Conservation (phyloP, 2,797 vertebrate species). For the Falco peregrinus region DNA sequence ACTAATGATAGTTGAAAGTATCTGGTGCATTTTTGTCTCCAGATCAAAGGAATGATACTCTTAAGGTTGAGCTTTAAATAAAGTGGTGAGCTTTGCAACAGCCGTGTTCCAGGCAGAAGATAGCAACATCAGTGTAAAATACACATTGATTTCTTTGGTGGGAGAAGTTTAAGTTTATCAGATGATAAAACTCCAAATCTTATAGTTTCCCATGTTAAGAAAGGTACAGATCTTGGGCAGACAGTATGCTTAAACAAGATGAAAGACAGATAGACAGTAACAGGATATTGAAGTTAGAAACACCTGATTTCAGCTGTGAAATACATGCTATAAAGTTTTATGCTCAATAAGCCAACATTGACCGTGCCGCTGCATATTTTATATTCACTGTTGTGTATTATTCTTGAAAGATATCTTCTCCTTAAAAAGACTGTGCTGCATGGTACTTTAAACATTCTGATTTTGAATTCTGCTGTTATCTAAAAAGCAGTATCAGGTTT, state of each 20-base stretch:
- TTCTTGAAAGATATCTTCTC: not conserved
- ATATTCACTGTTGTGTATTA: slow-evolving; percentile 38
- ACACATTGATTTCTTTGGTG: not conserved
- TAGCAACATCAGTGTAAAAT: not conserved
- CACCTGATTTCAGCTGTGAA: not conserved
- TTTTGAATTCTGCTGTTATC: not conserved
- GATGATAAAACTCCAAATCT: not conserved
- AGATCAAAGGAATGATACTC: not conserved
- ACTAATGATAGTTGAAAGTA: not conserved
- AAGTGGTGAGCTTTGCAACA: not conserved
- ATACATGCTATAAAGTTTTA: not conserved
- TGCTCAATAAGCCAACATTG: slow-evolving; percentile 54
- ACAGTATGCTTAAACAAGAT: not conserved
- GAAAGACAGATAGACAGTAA: not conserved
- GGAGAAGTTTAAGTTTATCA: not conserved
- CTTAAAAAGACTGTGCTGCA: not conserved
- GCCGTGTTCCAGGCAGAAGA: not conserved
- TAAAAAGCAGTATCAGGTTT: not conserved
- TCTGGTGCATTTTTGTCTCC: not conserved
- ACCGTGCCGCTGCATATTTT: slow-evolving; percentile 62
- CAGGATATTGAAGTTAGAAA: not conserved
- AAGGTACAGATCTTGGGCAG: not conserved
- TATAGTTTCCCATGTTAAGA: not conserved
- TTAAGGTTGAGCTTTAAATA: not conserved
- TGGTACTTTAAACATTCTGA: not conserved